phyloP scores from a whole-genome alignment of 2,797 vertebrate species.

The Alosa sapidissima region DNA sequence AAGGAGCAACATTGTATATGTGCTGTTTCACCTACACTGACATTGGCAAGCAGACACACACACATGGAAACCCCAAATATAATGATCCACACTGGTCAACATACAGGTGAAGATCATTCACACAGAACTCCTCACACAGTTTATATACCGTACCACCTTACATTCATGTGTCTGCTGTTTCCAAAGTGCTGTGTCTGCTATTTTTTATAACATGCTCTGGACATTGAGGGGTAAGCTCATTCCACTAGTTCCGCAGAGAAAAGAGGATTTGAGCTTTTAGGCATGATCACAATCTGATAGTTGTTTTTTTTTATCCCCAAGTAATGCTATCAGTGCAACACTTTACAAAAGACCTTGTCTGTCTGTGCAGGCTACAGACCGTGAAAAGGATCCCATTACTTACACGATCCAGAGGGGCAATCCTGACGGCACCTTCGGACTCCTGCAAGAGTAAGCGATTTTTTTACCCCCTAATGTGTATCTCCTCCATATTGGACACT shows the following conservation, averaged over 20 bases:
- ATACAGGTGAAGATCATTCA: too few species aligned
- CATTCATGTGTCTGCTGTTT: not conserved
- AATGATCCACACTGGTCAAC: not conserved
- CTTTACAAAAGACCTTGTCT: slow-evolving; percentile 28
- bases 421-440: slow-evolving; percentile 82
- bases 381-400: slow-evolving; percentile 88
- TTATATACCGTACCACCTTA: too few species aligned
- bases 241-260: not conserved
- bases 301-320: not conserved
- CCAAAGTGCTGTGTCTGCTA: not conserved
- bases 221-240: not conserved
- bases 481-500: not conserved
- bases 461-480: not conserved
- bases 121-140: not conserved
- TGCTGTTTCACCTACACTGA: too few species aligned
- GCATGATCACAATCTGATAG: slow-evolving; percentile 13
- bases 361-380: slow-evolving; percentile 85
- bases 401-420: slow-evolving; percentile 91
- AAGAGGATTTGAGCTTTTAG: not conserved
- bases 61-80: not conserved
- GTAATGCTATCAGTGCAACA: slow-evolving; percentile 42
- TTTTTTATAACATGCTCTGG: not conserved
- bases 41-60: too few species aligned
- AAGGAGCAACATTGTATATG: too few species aligned
- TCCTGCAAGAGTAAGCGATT: slow-evolving; percentile 83